These are phyloP conservation scores for Pristionchus japonicus DNA, from an alignment of 2,888 invertebrate species.

Conservation along the genomic window DNA sequence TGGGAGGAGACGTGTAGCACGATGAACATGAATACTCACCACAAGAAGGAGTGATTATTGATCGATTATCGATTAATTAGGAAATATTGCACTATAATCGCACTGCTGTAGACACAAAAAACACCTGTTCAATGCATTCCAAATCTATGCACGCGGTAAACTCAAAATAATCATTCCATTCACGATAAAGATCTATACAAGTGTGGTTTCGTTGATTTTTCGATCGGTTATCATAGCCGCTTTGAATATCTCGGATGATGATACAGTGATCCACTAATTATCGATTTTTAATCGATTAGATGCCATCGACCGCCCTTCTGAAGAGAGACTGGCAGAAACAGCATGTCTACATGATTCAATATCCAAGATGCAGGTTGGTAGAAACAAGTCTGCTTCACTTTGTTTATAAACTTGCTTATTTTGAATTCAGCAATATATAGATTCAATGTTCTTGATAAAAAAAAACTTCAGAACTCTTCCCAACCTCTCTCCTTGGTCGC, in stretches of 20 bases:
- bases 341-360: conserved; percentile 87
- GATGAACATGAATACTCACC: conserved; percentile 42
- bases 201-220: background rate
- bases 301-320: conserved; percentile 62
- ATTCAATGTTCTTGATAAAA: too few species aligned
- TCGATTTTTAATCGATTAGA: too few species aligned
- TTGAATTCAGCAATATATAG: too few species aligned
- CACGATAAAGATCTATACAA: background rate
- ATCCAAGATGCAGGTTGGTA: conserved; percentile 22
- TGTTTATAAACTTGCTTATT: too few species aligned
- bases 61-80: background rate
- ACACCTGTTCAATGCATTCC: too few species aligned
- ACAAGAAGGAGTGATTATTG: background rate
- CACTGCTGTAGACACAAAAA: too few species aligned
- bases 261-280: background rate
- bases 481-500: conserved; percentile 33
- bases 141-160: too few species aligned
- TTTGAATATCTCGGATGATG: background rate
- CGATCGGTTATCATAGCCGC: background rate
- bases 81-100: too few species aligned
- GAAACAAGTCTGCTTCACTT: too few species aligned
- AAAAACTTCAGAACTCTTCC: background rate
- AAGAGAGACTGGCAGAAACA: conserved; percentile 79
- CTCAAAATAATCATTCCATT: too few species aligned
- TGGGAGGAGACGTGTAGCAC: conserved; percentile 44